These are phyloP conservation scores for Panthera tigris DNA, from an alignment of 2,113 vertebrate genomes.

Conservation along the genomic window DNA sequence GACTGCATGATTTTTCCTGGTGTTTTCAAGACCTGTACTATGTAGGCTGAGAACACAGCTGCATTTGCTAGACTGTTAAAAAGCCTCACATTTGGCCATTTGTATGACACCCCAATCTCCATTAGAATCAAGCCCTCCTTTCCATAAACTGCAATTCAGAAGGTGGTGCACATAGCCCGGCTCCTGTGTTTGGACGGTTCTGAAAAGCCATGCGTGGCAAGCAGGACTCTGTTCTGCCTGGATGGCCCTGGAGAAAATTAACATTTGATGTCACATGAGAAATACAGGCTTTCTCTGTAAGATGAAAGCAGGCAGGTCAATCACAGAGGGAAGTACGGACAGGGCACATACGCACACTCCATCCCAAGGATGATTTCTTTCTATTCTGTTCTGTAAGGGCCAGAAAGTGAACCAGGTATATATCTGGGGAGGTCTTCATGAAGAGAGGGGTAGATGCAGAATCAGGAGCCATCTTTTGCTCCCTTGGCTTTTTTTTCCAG, in stretches of 20 bases:
- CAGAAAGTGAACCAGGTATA: too few species aligned
- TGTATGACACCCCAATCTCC: neutral
- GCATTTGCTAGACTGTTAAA: neutral
- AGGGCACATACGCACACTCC: neutral
- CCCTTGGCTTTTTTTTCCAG: neutral
- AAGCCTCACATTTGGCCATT: neutral
- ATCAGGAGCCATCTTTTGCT: rapidly evolving
- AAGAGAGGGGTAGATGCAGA: neutral
- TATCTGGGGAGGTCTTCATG: neutral
- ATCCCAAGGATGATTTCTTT: neutral
- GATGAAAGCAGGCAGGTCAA: neutral
- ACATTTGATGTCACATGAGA: neutral
- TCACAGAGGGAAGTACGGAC: neutral
- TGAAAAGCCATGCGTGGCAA: neutral
- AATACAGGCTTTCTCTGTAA: neutral
- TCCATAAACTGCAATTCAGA: neutral
- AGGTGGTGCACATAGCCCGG: neutral
- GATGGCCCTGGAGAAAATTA: too few species aligned
- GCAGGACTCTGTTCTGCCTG: neutral
- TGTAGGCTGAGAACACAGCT: neutral
- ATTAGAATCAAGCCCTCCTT: neutral
- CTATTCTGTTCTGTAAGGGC: neutral
- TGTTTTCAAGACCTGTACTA: neutral
- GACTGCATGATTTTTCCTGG: neutral
- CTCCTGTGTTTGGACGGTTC: neutral